Base-by-base conservation (phyloP, 2,888 invertebrate genomes). In the Idaea aversata region DNA sequence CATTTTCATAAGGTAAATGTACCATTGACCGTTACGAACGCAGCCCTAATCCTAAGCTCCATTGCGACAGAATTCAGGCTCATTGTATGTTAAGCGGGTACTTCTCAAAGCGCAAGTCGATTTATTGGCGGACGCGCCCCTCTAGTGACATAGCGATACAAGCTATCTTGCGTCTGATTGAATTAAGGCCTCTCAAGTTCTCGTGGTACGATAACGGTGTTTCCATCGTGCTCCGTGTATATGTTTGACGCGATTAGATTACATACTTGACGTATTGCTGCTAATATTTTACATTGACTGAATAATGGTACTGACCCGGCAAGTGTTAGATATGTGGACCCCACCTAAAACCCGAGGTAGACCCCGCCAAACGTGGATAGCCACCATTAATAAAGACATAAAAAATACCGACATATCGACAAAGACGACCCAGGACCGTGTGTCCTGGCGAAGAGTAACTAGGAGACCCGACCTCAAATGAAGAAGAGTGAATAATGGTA, bases 1-100 rank as follows among this genome's bases (percentile, higher is more conserved):
- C 73, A 75, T 77, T 68, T 67, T 63, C 64, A 64, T 65, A 68
- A 72, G 75, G 66, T 72, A 73, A 80, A 76, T 74, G 71, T 70
- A 73, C 75, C 71, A 76, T 75, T 76, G 77, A 69, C 75, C 76
- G 76, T 76, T 79, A 77, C 78, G 72, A 80, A 79, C 78, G 78
- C 77, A 77, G 82, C 81, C 75, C 84, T 82, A 81, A 82, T 85
- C 83, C 79, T 77, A 81, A 80, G 80, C 75, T 77, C 77, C 75
- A 78, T 89, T 88, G 88, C 89, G 86, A 86, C 86, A 88, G 80
- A 82, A 77, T 79, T 77, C 83, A 82, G 81, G 79, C 88, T 89
- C 91, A 93, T 93, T 93, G 91, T 93, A 93, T 93, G 92, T 90
- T 88, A 93, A 93, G 85, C 88, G 90, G 82, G 88, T 87, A 91